Base-by-base conservation (phyloP, 2,113 vertebrate species). In the Nothocercus nigrocapillus region DNA sequence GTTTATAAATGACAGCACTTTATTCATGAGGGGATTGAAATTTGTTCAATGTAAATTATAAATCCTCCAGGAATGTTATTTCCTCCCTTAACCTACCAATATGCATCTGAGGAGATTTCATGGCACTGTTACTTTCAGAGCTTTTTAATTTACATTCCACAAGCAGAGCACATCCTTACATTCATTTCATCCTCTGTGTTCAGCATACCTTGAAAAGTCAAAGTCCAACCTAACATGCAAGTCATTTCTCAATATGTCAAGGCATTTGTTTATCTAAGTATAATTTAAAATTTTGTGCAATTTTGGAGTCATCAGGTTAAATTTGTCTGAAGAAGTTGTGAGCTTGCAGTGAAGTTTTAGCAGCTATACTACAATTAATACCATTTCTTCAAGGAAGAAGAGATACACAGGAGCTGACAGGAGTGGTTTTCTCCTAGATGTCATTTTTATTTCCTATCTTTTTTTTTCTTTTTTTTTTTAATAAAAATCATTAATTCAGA, bases 401-500 rank as follows among this genome's bases (percentile, higher is more conserved):
- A 56, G 28, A 56, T 56, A 56, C 17, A 30, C 8, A 68, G 20
- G 15, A 95, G 9, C 32, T 42, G 18, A n/a, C 42, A 93, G 85
- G 16, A 91, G 79, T 51, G 17, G 0, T 79, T 96, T 92, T 51
- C n/a, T 22, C 20, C 9, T 58, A 42, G 28, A 13, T 49, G n/a
- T 45, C 7, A 30, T 20, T 89, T 24, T 47, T 66, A 36, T 45
- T 83, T 84, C 10, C 3, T 70, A 16, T 13, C 36, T 25, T 59
- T 62, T 32, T 61, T 42, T 77, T 73, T 28, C 25, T 80, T 56
- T 24, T 45, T 85, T 59, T 77, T 36, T 36, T 36, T 36, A 34
- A 64, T 38, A 84, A 68, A 92, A 84, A 80, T 47, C 8, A 53
- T 93, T 96, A 74, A 89, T 94, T 92, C 82, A 51, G n/a, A 78